phyloP scores from a whole-genome alignment of 1,140 invertebrate species.

The Drosophila kikkawai region DNA sequence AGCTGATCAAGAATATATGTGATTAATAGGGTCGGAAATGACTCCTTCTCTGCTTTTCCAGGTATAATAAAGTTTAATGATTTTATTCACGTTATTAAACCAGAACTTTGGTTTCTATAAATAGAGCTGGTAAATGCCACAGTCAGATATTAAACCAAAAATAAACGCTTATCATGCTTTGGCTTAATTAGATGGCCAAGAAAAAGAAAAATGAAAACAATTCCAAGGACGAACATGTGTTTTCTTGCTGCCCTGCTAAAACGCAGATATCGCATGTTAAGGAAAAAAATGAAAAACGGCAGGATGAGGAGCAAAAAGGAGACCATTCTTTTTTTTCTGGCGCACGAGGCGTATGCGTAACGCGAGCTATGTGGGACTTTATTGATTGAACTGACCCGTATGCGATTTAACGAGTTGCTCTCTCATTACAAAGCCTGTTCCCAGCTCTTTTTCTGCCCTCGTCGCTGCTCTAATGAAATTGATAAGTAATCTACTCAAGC shows the following conservation, averaged over 20 bases:
- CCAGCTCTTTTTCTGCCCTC: conserved; percentile 23
- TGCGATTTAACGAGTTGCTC: conserved; percentile 25
- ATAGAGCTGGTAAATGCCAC: neutral
- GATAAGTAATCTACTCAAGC: conserved; percentile 53
- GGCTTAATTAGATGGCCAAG: neutral
- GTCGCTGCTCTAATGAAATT: conserved; percentile 37
- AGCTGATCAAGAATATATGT: too few species aligned
- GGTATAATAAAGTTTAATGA: neutral
- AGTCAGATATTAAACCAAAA: neutral
- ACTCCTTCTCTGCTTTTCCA: too few species aligned
- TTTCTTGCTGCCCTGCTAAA: neutral
- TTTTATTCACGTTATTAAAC: neutral
- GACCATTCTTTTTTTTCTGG: conserved; percentile 1
- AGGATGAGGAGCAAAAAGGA: conserved; percentile 2
- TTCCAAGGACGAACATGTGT: conserved; percentile 1
- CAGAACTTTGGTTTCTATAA: neutral
- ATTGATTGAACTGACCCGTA: conserved; percentile 42
- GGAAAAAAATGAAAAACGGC: neutral
- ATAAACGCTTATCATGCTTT: neutral
- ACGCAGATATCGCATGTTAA: conserved; percentile 5
- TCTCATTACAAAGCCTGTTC: conserved; percentile 10
- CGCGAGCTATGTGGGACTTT: conserved; percentile 18
- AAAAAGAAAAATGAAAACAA: neutral
- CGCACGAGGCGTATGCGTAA: conserved; percentile 46
- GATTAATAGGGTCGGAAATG: too few species aligned